phyloP scores from a whole-genome alignment of 1,140 invertebrate genomes.

The Meloidogyne exigua region DNA sequence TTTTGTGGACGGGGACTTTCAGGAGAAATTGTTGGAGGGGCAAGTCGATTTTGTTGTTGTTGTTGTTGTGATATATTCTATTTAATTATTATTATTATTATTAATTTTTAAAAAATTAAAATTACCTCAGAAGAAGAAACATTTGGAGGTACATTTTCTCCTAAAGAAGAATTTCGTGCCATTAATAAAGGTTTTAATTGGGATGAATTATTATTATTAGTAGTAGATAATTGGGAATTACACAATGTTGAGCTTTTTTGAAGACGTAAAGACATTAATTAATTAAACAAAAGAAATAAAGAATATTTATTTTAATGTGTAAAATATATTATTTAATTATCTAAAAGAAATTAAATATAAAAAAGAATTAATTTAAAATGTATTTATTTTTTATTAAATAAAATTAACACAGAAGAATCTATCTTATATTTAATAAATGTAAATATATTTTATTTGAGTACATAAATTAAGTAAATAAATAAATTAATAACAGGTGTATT shows the following conservation, averaged over 20 bases:
- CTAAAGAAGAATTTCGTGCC: conserved; percentile 18
- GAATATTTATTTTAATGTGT: not conserved
- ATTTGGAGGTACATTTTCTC: conserved; percentile 20
- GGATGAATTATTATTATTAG: not conserved
- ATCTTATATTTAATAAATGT: not conserved
- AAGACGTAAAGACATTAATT: not conserved
- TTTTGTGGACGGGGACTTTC: conserved; percentile 26
- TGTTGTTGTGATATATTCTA: conserved; percentile 3
- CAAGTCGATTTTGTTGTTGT: conserved; percentile 16
- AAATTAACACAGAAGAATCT: no score
- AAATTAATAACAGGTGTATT: no score
- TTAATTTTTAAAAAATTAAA: not conserved
- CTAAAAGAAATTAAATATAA: no score
- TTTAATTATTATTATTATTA: not conserved
- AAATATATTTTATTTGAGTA: not conserved
- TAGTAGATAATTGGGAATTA: not conserved
- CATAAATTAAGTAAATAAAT: not conserved
- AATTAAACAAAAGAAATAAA: not conserved
- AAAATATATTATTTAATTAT: no score
- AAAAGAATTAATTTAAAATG: no score
- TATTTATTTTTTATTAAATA: no score
- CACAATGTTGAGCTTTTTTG: conserved; percentile 1
- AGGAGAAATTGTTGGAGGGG: conserved; percentile 16
- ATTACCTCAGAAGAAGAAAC: conserved; percentile 16
- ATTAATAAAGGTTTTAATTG: conserved; percentile 21